Conservation (phyloP, 2,888 invertebrate species). For the Dicranocentrus wangi region DNA sequence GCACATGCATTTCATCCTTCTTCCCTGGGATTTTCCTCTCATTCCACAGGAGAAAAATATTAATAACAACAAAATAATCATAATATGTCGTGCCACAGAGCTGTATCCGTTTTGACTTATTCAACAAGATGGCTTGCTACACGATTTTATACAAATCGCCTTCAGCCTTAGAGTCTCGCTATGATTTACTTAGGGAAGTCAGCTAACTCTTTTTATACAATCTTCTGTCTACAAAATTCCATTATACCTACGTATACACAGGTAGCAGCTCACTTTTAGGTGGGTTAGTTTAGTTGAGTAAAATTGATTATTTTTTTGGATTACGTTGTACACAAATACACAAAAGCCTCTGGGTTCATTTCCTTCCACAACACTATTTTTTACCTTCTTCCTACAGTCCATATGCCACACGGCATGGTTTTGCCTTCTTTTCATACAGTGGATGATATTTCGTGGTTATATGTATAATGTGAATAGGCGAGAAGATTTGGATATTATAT, state of each 20-base stretch:
- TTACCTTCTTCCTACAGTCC: constrained; percentile 30
- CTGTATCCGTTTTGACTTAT: constrained; percentile 43
- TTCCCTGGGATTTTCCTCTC: not conserved
- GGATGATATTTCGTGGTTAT: constrained; percentile 15
- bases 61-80: constrained; percentile 46
- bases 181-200: constrained; percentile 47
- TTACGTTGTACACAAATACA: constrained; percentile 26
- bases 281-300: constrained; percentile 12
- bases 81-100: constrained; percentile 49
- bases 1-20: constrained; percentile 4
- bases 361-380: constrained; percentile 32
- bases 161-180: constrained; percentile 35
- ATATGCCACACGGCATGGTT: constrained; percentile 57
- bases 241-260: too few species aligned
- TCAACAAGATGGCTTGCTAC: not conserved
- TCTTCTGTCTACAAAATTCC: too few species aligned
- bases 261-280: not conserved
- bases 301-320: constrained; percentile 59
- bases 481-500: constrained; percentile 16
- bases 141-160: constrained; percentile 18
- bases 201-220: too few species aligned
- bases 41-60: constrained; percentile 39
- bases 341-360: constrained; percentile 41
- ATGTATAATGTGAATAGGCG: not conserved
- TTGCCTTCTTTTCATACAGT: not conserved